These are phyloP conservation scores for Atta colombica DNA, from an alignment of 1,140 invertebrate species.

Conservation along the genomic window DNA sequence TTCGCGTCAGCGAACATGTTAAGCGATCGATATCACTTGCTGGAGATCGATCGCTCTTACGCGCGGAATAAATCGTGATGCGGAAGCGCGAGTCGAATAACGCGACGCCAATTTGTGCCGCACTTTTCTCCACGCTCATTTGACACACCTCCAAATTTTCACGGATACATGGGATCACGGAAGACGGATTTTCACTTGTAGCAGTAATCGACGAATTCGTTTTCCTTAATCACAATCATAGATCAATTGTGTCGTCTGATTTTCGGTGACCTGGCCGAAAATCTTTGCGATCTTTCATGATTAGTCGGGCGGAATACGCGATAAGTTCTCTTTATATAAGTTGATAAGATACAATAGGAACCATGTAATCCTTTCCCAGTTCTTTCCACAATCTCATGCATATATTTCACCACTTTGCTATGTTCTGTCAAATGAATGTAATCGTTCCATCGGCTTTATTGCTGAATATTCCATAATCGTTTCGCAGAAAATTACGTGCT, in stretches of 20 bases:
- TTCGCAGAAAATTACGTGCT: background rate
- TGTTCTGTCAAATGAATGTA: background rate
- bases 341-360: background rate
- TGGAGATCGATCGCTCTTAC: conserved; percentile 38
- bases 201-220: background rate
- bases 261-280: background rate
- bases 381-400: conserved; percentile 21
- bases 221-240: conserved; percentile 1
- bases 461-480: background rate
- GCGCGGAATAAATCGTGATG: conserved; percentile 28
- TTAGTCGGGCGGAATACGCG: conserved; percentile 23
- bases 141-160: background rate
- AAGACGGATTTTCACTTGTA: background rate
- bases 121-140: conserved; percentile 9
- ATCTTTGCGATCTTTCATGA: conserved; percentile 40
- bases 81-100: conserved; percentile 9
- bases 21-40: conserved; percentile 46
- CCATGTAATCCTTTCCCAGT: background rate
- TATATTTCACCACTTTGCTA: conserved; percentile 13
- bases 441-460: background rate
- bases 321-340: conserved; percentile 14
- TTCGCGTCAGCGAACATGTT: conserved; percentile 85
- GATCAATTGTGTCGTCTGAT: background rate
- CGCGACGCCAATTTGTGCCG: background rate
- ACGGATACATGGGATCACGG: background rate